A percentile compares a stretch with the other conserved stretches of the same genome.
Evolutionary conservation across 2,113 vertebrate species (phyloP).

Genomic region (Hemibagrus wyckioides): DNA sequence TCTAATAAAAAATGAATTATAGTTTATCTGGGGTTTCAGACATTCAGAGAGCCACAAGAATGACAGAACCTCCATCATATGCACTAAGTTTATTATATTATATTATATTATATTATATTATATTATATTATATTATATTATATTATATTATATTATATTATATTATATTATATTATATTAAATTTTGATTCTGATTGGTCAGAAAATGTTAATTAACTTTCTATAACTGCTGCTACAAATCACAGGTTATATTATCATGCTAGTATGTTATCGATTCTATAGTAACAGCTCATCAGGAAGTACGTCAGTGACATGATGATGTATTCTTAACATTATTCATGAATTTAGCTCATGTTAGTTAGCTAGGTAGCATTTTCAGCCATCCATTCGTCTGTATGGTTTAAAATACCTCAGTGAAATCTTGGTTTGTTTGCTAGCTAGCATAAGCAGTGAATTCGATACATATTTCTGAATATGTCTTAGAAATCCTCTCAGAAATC

Average conservation of each 20-base stretch:
- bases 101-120: background rate
- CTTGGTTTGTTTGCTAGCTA: too few relatives aligned
- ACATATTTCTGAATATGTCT: too few relatives aligned
- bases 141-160: too few relatives aligned
- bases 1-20: background rate
- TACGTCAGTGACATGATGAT: background rate
- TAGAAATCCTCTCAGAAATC: too few relatives aligned
- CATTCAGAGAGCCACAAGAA: background rate
- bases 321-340: background rate
- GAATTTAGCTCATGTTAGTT: too few relatives aligned
- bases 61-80: background rate
- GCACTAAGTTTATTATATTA: background rate
- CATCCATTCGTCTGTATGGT: too few relatives aligned
- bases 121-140: background rate
- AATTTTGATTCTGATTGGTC: background rate
- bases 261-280: background rate
- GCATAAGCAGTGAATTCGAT: too few relatives aligned
- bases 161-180: background rate
- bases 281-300: background rate
- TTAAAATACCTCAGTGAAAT: too few relatives aligned
- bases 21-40: background rate
- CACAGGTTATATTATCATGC: background rate
- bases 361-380: too few relatives aligned
- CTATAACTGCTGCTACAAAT: background rate
- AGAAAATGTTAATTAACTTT: background rate